Evolutionary conservation across 2,888 invertebrate genomes (phyloP).

Genomic region (Diaphora mendica): DNA sequence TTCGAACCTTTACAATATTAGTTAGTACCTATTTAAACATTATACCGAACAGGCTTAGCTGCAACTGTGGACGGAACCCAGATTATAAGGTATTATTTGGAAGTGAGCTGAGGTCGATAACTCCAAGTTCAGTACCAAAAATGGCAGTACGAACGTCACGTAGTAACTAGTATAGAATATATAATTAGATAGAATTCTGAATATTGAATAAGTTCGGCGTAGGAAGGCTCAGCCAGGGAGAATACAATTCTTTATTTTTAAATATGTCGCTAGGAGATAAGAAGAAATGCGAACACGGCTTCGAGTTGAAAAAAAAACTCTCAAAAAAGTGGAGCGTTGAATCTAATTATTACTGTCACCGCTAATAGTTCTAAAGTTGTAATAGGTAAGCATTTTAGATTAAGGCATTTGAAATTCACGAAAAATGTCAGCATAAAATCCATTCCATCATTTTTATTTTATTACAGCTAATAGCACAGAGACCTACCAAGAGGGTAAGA

Average conservation of each 20-base stretch:
- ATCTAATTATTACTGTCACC: neutral
- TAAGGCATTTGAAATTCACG: neutral
- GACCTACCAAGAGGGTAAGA: neutral
- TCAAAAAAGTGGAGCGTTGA: neutral
- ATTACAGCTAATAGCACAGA: no score
- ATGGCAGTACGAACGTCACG: slow-evolving; percentile 22
- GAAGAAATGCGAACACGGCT: neutral
- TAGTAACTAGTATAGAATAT: slow-evolving; percentile 20
- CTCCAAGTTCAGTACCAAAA: slow-evolving; percentile 21
- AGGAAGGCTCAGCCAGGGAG: slow-evolving; percentile 9
- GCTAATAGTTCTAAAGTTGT: neutral
- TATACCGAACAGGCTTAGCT: neutral
- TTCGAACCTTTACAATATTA: neutral
- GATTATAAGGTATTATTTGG: slow-evolving; percentile 25
- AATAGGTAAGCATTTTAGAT: neutral
- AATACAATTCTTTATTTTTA: slow-evolving; percentile 15
- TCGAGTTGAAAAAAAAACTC: slow-evolving; percentile 4
- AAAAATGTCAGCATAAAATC: neutral
- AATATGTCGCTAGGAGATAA: slow-evolving; percentile 2
- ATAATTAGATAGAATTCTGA: slow-evolving; percentile 20
- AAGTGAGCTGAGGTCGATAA: slow-evolving; percentile 17
- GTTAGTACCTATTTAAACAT: no score
- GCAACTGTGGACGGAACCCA: neutral
- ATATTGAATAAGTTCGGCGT: slow-evolving; percentile 19
- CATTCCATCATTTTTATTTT: no score